These are phyloP conservation scores for Casuarius casuarius DNA, from an alignment of 2,113 vertebrate species.

Conservation along the genomic window DNA sequence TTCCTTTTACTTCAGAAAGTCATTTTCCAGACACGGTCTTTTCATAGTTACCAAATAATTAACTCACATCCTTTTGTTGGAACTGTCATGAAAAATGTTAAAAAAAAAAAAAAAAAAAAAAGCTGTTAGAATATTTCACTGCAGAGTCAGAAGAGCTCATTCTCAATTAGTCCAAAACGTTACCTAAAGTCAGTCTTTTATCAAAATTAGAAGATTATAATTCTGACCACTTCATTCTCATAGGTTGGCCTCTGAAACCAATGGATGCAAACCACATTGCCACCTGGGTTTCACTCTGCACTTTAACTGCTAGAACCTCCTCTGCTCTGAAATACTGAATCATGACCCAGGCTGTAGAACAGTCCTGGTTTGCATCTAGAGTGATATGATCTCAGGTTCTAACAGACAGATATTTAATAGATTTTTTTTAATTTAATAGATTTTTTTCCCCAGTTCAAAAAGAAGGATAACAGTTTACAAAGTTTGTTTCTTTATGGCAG, in stretches of 20 bases:
- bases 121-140: not conserved
- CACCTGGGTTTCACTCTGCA: accelerated
- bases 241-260: not conserved
- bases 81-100: not conserved
- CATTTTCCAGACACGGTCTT: not conserved
- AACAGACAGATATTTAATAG: not conserved
- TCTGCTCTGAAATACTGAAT: not conserved
- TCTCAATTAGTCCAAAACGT: not conserved
- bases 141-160: not conserved
- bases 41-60: not conserved
- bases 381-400: not conserved
- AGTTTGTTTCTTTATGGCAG: not conserved
- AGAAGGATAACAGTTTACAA: not conserved
- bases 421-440: not conserved
- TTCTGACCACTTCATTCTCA: not conserved
- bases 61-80: not conserved
- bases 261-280: accelerated
- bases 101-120: not conserved
- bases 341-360: not conserved
- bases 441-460: not conserved
- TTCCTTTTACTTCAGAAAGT: not conserved
- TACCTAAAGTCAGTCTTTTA: not conserved
- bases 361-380: not conserved
- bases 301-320: not conserved
- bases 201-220: not conserved